Base-by-base conservation (phyloP, 2,797 vertebrate species). In the Rhabdophis nuchalis region DNA sequence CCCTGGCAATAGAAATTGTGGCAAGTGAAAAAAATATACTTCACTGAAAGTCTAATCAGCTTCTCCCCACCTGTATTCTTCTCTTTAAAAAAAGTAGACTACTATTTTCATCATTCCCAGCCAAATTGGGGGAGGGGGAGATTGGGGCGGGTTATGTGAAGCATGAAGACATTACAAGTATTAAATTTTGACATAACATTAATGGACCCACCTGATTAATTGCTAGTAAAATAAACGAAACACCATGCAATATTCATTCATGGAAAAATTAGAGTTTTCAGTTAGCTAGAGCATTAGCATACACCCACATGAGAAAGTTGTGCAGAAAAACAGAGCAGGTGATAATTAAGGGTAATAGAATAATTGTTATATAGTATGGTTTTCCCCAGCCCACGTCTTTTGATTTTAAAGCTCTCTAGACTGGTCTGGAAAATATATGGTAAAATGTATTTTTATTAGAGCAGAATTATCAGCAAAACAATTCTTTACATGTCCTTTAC, bases 291-390 rank as follows among this genome's bases (percentile, higher is more conserved):
- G 85, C 86, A 50, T 94, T 90, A n/a, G 54, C 92, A 85, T 50
- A 68, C 82, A 58, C 29, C 82, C 46, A 4, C 53, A 27, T 87
- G 89, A 52, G 16, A 23, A 36, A 90, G 61, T 72, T 93, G 91
- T 61, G 14, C 54, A 57, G 86, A 92, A 77, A 90, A 58, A 89
- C n/a, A 89, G 95, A 89, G 25, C 58, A 89, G 95, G 93, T 94
- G 86, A 93, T 46, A 20, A n/a, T 91, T 88, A 27, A 85, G 0
- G 1, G 60, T 93, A 89, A 93, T 85, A 60, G 88, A 88, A 93
- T 86, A 85, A 90, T 56, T 93, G 92, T 90, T 89, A 93, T 3
- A 94, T 95, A 95, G 94, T 95, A 6, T 92, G 54, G n/a, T 68
- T 16, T 41, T 54, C 27, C 5, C 2, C 32, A 9, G 11, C 11